phyloP scores from a whole-genome alignment of 2,888 invertebrate species.

The Drosophila sordidula region DNA sequence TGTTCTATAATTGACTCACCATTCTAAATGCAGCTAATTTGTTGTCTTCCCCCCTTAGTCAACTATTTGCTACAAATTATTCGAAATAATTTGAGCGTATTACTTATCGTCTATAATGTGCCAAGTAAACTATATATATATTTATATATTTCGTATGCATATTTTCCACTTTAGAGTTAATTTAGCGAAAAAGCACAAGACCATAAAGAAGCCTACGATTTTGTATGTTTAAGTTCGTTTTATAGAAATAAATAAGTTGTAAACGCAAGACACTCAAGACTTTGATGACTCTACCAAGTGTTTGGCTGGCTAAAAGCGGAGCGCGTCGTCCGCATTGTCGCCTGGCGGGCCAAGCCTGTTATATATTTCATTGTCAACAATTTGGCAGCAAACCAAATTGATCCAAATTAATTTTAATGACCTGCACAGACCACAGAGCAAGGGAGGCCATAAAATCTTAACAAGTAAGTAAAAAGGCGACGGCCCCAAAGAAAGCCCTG shows the following conservation, averaged over 20 bases:
- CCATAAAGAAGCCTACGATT: constrained; percentile 61
- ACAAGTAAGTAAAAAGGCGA: constrained; percentile 56
- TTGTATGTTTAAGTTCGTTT: constrained; percentile 56
- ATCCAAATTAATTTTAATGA: constrained; percentile 85
- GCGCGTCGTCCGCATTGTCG: constrained; percentile 12
- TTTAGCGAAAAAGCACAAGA: constrained; percentile 39
- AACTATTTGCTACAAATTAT: constrained; percentile 51
- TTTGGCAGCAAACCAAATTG: constrained; percentile 84
- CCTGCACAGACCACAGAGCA: constrained; percentile 67
- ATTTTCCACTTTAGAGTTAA: constrained; percentile 39
- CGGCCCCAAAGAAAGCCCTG: constrained; percentile 14
- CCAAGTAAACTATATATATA: constrained; percentile 9
- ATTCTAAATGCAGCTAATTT: constrained; percentile 3
- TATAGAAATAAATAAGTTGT: constrained; percentile 72
- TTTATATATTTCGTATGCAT: constrained; percentile 5
- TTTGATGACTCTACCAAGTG: constrained; percentile 71
- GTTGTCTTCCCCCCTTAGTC: constrained; percentile 48
- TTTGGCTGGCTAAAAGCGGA: neutral
- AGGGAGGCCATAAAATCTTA: constrained; percentile 62
- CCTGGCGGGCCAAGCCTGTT: constrained; percentile 46
- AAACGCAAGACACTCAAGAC: constrained; percentile 59
- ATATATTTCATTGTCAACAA: constrained; percentile 83
- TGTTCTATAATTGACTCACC: neutral
- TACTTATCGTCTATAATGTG: constrained; percentile 17
- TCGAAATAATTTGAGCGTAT: constrained; percentile 61